Base-by-base conservation (phyloP, 2,888 invertebrate genomes). In the Perizoma affinitatum region DNA sequence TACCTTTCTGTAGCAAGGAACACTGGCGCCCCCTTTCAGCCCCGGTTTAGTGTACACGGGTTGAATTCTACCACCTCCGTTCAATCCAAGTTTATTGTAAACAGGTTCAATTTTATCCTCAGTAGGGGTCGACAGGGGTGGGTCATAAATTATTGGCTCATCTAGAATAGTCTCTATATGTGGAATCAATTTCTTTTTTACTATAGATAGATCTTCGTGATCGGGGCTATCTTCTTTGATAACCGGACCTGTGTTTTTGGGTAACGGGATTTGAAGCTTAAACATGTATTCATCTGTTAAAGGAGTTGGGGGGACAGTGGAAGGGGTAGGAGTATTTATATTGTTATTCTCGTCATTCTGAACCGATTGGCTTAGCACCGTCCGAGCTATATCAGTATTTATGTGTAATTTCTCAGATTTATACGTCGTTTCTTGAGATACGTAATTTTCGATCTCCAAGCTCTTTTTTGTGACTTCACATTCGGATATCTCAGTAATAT, bases 221-320 rank as follows among this genome's bases (percentile, higher is more conserved):
- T 84, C 81, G 0, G 76, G 69, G 3, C 78, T 74, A 4, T 71
- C 71, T 9, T 79, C 79, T 44, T 67, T 40, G 0, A 66, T 55
- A 11, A 84, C 63, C 0, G 69, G 66, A 5, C 79, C 74, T 35
- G 78, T 67, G n/a, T 78, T 80, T 74, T 84, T 88, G 0, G 88
- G 88, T n/a, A 88, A 61, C 7, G 84, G 83, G 0, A 84, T 79
- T 49, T 78, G 68, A 2, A 92, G 76, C 65, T 85, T 83, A 54
- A 92, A 92, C 0, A 92, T 68, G 55, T 92, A 92, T 76, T 90
- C 90, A 46, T 92, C 91, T 1, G 84, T 87, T 44, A 91, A 54
- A 9, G 92, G 92, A 2, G 90, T 90, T 0, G 87, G 86, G 3
- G 89, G 90, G 0, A 78, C 68, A 0, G 79, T 80, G 0, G 83